phyloP scores from a whole-genome alignment of 2,113 vertebrate species.

The Phoxinus phoxinus region DNA sequence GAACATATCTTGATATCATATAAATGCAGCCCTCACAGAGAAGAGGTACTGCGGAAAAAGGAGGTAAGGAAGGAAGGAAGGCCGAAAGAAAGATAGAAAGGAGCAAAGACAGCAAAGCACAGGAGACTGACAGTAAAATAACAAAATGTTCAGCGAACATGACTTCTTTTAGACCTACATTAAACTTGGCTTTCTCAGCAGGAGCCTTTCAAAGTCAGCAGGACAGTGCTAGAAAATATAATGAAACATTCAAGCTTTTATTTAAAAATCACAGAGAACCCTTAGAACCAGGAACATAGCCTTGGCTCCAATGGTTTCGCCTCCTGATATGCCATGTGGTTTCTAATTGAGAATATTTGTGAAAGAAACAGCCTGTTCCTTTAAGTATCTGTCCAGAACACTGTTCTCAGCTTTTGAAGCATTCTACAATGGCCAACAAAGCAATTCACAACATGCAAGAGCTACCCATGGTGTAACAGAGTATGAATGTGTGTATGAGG shows the following conservation, averaged over 20 bases:
- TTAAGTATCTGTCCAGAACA: conserved; percentile 16
- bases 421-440: conserved; percentile 24
- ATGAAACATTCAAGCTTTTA: conserved; percentile 40
- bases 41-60: neutral
- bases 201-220: conserved; percentile 48
- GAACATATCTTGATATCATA: conserved; percentile 44
- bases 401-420: neutral
- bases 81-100: neutral
- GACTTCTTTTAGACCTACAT: conserved; percentile 37
- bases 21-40: conserved; percentile 37
- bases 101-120: neutral
- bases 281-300: conserved; percentile 3
- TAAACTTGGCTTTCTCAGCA: neutral
- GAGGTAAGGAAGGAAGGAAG: too few relatives aligned
- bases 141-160: conserved; percentile 15
- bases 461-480: neutral
- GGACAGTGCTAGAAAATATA: conserved; percentile 41
- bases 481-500: neutral
- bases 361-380: conserved; percentile 7
- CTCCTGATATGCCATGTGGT: neutral
- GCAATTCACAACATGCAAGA: neutral
- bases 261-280: conserved; percentile 21
- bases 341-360: conserved; percentile 20
- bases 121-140: conserved; percentile 18
- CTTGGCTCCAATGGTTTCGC: neutral